A percentile compares a stretch with the other conserved stretches of the same genome.
These are phyloP conservation scores for Limnephilus auricula DNA, from an alignment of 2,888 invertebrate genomes.

Conservation along the genomic window DNA sequence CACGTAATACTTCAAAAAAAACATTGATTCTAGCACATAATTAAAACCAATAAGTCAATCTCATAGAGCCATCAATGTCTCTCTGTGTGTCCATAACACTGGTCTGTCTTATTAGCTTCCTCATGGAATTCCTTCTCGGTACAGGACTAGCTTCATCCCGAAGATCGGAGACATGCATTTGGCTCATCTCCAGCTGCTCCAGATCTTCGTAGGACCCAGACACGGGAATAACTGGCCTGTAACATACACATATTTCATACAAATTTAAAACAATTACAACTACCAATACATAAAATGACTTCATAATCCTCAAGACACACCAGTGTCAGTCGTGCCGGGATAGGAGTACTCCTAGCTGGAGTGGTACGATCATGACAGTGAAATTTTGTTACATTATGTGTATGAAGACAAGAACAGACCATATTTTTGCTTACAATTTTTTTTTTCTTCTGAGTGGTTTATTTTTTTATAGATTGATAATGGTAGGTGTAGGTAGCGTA, in stretches of 20 bases:
- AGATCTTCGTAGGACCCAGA: constrained; percentile 86
- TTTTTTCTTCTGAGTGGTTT: background rate
- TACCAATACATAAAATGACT: background rate
- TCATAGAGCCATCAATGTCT: constrained; percentile 87
- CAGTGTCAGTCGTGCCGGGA: background rate
- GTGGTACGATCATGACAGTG: too few relatives aligned
- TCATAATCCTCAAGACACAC: background rate
- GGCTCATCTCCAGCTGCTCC: constrained; percentile 78
- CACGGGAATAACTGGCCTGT: constrained; percentile 76
- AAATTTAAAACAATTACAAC: background rate
- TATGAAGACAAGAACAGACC: background rate
- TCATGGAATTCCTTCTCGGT: constrained; percentile 79
- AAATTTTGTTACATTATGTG: too few relatives aligned
- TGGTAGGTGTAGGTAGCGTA: too few relatives aligned
- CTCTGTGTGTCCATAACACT: constrained; percentile 91
- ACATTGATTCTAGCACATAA: background rate
- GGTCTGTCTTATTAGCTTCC: constrained; percentile 85
- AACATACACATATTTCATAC: background rate
- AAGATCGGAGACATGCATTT: constrained; percentile 70
- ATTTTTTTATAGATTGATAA: background rate
- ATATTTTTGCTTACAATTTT: background rate
- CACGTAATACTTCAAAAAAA: background rate
- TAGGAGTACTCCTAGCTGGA: background rate
- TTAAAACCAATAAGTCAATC: constrained; percentile 92
- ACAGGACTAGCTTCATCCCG: constrained; percentile 69